These are phyloP conservation scores for Helarctos malayanus DNA, from an alignment of 2,797 vertebrate genomes.

Conservation along the genomic window DNA sequence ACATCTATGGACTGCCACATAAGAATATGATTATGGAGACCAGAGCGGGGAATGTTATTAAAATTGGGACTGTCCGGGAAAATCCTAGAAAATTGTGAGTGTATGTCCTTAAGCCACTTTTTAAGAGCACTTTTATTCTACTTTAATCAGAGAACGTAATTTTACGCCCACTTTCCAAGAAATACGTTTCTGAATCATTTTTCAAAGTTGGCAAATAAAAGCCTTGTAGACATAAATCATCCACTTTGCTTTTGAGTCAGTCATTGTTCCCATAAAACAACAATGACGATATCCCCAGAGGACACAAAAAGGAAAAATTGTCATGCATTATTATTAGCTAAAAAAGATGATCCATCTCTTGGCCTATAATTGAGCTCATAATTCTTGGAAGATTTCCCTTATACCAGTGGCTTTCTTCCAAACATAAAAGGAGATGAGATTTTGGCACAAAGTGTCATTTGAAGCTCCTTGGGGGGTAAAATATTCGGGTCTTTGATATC, in stretches of 20 bases:
- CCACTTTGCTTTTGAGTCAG: neutral
- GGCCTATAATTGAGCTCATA: neutral
- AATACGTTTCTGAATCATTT: neutral
- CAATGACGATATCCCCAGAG: neutral
- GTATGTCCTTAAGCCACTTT: neutral
- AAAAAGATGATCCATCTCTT: neutral
- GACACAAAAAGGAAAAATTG: neutral
- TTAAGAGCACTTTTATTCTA: conserved; percentile 53
- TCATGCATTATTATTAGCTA: neutral
- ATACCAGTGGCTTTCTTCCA: neutral
- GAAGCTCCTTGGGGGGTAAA: neutral
- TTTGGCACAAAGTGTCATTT: neutral
- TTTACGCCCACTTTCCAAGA: conserved; percentile 17
- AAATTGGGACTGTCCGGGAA: neutral
- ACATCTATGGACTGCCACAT: neutral
- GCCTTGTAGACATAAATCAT: neutral
- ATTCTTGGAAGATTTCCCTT: neutral
- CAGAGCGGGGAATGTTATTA: neutral
- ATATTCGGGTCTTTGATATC: neutral
- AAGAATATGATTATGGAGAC: neutral
- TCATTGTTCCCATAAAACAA: neutral
- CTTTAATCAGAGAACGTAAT: neutral
- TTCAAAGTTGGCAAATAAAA: neutral
- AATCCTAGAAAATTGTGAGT: neutral
- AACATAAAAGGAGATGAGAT: neutral